Evolutionary conservation across 1,140 invertebrate species (phyloP).

Genomic region (Phymorhynchus buccinoides): DNA sequence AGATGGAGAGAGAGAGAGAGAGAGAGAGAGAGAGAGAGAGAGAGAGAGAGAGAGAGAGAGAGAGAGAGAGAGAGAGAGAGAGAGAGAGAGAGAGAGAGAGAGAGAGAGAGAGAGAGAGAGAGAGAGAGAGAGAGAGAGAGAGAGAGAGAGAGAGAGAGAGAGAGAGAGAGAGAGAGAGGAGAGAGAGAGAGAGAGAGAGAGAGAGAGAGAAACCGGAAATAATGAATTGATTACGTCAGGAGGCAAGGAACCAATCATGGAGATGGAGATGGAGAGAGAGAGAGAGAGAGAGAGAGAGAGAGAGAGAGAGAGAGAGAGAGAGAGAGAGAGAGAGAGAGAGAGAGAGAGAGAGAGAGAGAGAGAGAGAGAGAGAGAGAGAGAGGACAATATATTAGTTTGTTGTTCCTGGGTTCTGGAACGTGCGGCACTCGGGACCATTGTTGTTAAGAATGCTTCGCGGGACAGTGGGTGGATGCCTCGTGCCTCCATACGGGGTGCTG

Average conservation of each 20-base stretch:
- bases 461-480: no score
- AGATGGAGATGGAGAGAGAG: not conserved
- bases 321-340: not conserved
- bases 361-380: not conserved
- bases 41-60: not conserved
- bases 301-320: not conserved
- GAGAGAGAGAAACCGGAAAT: no score
- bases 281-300: not conserved
- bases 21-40: not conserved
- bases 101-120: not conserved
- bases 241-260: not conserved
- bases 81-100: not conserved
- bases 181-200: no score
- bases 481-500: no score
- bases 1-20: not conserved
- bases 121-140: not conserved
- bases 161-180: constrained; percentile 26
- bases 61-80: not conserved
- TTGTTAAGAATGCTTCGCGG: no score
- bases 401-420: no score
- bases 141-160: not conserved
- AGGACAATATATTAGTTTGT: no score
- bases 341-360: not conserved
- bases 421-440: no score
- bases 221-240: not conserved